A percentile compares a stretch with the other conserved stretches of the same genome.
Conservation (phyloP, 2,797 vertebrate genomes). For the Erpetoichthys calabaricus region DNA sequence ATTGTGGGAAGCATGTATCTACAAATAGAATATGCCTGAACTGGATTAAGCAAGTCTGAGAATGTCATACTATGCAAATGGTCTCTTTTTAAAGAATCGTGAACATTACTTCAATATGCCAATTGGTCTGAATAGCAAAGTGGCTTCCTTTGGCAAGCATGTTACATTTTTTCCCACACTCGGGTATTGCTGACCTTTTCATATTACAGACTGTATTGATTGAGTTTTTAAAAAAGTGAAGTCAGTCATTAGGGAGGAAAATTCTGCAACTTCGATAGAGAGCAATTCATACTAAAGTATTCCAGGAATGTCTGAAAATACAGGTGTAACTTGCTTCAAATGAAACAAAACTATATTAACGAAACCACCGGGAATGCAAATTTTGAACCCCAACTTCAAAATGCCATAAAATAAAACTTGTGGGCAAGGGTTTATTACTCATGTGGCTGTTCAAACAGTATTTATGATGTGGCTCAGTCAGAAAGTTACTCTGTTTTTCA, state of each 20-base stretch:
- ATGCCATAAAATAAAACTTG: background rate
- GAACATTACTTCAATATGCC: too few relatives aligned
- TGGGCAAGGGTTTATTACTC: background rate
- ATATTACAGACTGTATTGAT: constrained; percentile 8
- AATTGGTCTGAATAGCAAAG: too few relatives aligned
- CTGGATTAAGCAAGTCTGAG: too few relatives aligned
- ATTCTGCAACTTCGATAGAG: constrained; percentile 18
- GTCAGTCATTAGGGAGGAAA: constrained; percentile 14
- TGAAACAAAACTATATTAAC: constrained; percentile 16
- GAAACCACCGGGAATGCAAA: background rate
- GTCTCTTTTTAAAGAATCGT: too few relatives aligned
- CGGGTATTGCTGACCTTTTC: constrained; percentile 20
- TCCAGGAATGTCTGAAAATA: constrained; percentile 23
- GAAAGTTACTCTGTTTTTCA: background rate
- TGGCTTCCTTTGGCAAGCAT: constrained; percentile 18
- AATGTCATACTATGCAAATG: too few relatives aligned
- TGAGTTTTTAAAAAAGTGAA: constrained; percentile 22
- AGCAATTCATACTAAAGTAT: constrained; percentile 13
- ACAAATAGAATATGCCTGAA: too few relatives aligned
- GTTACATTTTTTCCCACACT: constrained; percentile 27
- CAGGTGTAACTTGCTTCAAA: constrained; percentile 15
- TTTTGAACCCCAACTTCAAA: background rate
- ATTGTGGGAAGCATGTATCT: too few relatives aligned
- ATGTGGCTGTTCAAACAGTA: background rate
- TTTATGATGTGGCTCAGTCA: background rate